Conservation (phyloP, 2,888 invertebrate species). For the Synanthedon formicaeformis region DNA sequence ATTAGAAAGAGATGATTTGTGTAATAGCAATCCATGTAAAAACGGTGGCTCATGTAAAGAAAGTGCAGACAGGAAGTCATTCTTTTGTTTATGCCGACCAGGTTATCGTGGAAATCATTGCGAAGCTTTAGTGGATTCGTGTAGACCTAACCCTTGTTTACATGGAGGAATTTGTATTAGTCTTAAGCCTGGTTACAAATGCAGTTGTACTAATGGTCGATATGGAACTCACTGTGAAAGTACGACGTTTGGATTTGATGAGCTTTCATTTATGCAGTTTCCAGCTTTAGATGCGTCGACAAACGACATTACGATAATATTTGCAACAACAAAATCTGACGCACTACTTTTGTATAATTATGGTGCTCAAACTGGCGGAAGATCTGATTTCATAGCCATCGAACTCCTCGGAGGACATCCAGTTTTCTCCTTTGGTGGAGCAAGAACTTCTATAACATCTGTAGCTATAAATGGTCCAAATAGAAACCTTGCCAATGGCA, state of each 20-base stretch:
- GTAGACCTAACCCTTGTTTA: slow-evolving; percentile 92
- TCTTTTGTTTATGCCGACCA: slow-evolving; percentile 91
- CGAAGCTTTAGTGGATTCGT: slow-evolving; percentile 89
- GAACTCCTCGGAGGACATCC: slow-evolving; percentile 88
- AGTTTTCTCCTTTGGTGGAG: slow-evolving; percentile 90
- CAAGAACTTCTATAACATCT: slow-evolving; percentile 87
- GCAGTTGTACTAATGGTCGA: slow-evolving; percentile 87
- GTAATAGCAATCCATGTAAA: slow-evolving; percentile 86
- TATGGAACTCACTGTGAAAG: slow-evolving; percentile 94
- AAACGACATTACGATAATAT: slow-evolving; percentile 91
- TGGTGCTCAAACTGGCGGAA: slow-evolving; percentile 86
- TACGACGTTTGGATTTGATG: slow-evolving; percentile 89
- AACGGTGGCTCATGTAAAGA: slow-evolving; percentile 94
- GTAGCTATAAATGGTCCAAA: slow-evolving; percentile 76
- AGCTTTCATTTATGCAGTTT: slow-evolving; percentile 91
- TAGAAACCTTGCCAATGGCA: slow-evolving; percentile 82
- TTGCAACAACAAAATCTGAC: slow-evolving; percentile 89
- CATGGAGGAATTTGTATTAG: slow-evolving; percentile 90
- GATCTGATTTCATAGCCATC: slow-evolving; percentile 93
- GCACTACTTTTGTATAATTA: slow-evolving; percentile 92
- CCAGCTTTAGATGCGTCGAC: slow-evolving; percentile 87
- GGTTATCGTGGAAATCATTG: slow-evolving; percentile 93
- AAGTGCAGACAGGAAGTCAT: slow-evolving; percentile 87
- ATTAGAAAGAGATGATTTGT: slow-evolving; percentile 84
- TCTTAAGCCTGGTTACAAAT: slow-evolving; percentile 88